Evolutionary conservation across 2,797 vertebrate species (phyloP).

Genomic region (Semotilus atromaculatus): DNA sequence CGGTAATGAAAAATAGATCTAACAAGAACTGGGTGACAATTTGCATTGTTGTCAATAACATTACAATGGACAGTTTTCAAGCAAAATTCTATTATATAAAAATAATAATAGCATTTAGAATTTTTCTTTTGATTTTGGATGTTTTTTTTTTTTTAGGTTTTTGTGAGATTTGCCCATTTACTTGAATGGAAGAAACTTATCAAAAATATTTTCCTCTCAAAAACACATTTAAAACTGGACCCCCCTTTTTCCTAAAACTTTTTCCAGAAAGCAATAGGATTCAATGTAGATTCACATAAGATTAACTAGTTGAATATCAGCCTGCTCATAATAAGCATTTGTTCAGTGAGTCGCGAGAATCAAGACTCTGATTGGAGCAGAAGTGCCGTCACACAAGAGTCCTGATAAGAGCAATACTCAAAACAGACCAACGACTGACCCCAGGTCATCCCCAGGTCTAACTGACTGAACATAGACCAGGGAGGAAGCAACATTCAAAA

Average conservation of each 20-base stretch:
- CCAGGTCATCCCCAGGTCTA: slow-evolving; percentile 65
- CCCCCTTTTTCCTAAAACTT: background rate
- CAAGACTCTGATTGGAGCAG: slow-evolving; percentile 43
- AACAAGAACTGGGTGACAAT: background rate
- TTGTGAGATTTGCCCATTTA: background rate
- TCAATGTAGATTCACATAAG: background rate
- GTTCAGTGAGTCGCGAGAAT: background rate
- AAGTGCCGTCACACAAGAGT: slow-evolving; percentile 62
- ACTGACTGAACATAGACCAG: slow-evolving; percentile 64
- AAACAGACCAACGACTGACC: slow-evolving; percentile 58
- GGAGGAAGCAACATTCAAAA: slow-evolving; percentile 45
- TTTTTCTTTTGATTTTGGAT: background rate
- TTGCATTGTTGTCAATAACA: background rate
- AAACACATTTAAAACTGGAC: background rate
- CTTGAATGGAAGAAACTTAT: background rate
- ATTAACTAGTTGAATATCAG: background rate
- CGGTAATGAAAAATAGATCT: background rate
- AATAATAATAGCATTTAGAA: too few species aligned
- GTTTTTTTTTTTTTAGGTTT: background rate
- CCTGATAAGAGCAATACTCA: slow-evolving; percentile 66
- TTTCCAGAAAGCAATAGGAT: background rate
- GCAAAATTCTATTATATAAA: background rate
- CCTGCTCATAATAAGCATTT: background rate
- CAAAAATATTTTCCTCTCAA: background rate
- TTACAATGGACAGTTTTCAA: background rate